phyloP scores from a whole-genome alignment of 2,113 vertebrate genomes.

The Notechis scutatus region DNA sequence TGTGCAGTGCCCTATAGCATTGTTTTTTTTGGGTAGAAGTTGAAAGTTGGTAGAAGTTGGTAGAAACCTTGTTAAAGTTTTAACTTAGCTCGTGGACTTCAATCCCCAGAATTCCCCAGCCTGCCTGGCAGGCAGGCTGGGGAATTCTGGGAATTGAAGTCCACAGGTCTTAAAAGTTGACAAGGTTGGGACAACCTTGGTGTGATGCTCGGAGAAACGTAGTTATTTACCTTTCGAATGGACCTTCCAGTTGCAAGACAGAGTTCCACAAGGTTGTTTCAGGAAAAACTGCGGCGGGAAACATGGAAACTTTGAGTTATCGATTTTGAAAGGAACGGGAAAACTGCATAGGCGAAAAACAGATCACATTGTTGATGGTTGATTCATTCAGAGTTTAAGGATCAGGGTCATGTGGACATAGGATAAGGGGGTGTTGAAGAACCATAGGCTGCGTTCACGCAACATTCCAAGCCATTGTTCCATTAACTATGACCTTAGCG shows the following conservation, averaged over 20 bases:
- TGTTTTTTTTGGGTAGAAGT: too few species aligned
- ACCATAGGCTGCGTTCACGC: background rate
- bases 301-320: constrained; percentile 6
- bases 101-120: too few species aligned
- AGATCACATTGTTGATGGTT: background rate
- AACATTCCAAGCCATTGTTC: background rate
- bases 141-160: too few species aligned
- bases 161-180: background rate
- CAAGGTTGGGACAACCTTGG: too few species aligned
- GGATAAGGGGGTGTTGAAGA: background rate
- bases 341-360: background rate
- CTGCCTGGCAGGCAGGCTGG: too few species aligned
- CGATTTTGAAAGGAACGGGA: background rate
- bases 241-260: background rate
- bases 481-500: background rate
- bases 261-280: constrained; percentile 27
- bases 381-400: background rate
- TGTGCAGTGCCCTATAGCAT: too few species aligned
- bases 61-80: too few species aligned
- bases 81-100: too few species aligned
- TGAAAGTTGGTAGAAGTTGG: too few species aligned
- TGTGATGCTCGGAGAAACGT: background rate
- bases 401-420: background rate
- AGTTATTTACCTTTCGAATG: constrained; percentile 37
- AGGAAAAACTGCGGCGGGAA: constrained; percentile 37